These are phyloP conservation scores for Nysson spinosus DNA, from an alignment of 2,888 invertebrate genomes.

Conservation along the genomic window DNA sequence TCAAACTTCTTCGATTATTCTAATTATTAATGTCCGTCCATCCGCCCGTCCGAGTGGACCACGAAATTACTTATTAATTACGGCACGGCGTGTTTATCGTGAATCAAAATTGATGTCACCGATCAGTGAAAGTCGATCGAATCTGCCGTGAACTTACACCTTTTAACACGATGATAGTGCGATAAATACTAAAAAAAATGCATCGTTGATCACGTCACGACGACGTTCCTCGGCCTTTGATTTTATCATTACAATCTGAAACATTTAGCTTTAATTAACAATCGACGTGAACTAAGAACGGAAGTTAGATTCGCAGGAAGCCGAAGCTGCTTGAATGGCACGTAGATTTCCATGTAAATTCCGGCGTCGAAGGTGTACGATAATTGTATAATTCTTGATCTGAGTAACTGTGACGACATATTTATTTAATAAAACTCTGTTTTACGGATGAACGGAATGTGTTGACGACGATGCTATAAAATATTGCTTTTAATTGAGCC, in stretches of 20 bases:
- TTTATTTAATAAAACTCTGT: constrained; percentile 66
- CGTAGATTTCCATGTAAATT: no score
- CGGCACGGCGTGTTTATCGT: neutral
- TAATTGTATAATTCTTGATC: constrained; percentile 52
- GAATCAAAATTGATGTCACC: constrained; percentile 5
- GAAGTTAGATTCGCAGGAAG: no score
- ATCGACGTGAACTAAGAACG: neutral
- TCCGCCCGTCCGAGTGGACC: constrained; percentile 42
- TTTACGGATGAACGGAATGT: constrained; percentile 25
- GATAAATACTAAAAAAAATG: constrained; percentile 28
- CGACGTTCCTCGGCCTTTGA: constrained; percentile 16
- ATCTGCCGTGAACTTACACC: constrained; percentile 12
- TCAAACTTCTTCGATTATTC: neutral
- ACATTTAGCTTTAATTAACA: constrained; percentile 11
- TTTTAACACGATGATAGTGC: constrained; percentile 43
- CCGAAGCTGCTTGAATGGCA: no score
- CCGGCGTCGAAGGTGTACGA: constrained; percentile 37
- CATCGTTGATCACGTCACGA: constrained; percentile 15
- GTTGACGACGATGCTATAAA: no score
- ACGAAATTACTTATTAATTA: constrained; percentile 4
- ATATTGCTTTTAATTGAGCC: no score
- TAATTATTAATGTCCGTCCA: constrained; percentile 43
- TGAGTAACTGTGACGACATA: constrained; percentile 57
- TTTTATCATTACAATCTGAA: constrained; percentile 11
- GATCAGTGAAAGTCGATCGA: constrained; percentile 34